Base-by-base conservation (phyloP, 2,888 invertebrate species). In the Xanthorhoe designata region DNA sequence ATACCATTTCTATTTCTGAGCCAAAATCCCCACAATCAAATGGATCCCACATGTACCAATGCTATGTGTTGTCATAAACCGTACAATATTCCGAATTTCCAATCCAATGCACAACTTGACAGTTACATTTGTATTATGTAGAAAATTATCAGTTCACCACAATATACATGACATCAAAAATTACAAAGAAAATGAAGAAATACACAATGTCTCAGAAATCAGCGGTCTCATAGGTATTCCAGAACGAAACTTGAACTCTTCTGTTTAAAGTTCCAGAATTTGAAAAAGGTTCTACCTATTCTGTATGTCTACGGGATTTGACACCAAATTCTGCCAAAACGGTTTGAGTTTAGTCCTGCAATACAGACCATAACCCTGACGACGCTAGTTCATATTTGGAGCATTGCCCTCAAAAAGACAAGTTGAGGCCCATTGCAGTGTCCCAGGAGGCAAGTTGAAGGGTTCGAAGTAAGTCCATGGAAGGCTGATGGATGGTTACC, bases 401-500 rank as follows among this genome's bases (percentile, higher is more conserved):
- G 5, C 8, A 32, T 32, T 32, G 32, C 32, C 5, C 32, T 32
- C 7, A 7, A 24, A 24, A 3, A 24, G 24, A 4, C 24, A 24
- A 24, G 24, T 24, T 24, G n/a, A n/a, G n/a, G 24, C 24, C 24
- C 24, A 24, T 24, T 24, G 5, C 24, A 24, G 24, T 24, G 24
- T 24, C 24, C 24, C 24, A 24, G 32, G 5, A 32, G 32, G 32
- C 32, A 32, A n/a, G 24, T 5, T 24, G 24, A 24, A 24, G 42
- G 1, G 13, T 7, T 5, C 13, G 42, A 42, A n/a, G 42, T 13
- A 42, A n/a, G 42, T 42, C 42, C 10, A n/a, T 0, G 1, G 42
- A 4, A 32, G 32, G 5, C 3, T 13, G 38, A 13, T 10, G 13
- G 45, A 3, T 7, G 45, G 49, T 72, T 79, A 92, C 92, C 92